A percentile compares a stretch with the other conserved stretches of the same genome.
phyloP scores from a whole-genome alignment of 2,888 invertebrate genomes.

The Phengaris arion region DNA sequence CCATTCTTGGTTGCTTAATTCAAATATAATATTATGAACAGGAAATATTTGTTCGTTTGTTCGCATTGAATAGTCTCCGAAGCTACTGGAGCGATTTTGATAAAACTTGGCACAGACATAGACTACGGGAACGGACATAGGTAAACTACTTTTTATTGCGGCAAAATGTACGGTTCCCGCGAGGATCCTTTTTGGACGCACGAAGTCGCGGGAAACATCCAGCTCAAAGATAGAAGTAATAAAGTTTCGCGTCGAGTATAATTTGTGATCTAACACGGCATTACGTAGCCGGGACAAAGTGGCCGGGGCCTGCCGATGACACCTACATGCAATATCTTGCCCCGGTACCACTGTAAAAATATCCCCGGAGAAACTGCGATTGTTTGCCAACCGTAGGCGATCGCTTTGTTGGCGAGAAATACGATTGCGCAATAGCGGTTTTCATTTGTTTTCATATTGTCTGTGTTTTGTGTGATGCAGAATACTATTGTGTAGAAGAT shows the following conservation, averaged over 20 bases:
- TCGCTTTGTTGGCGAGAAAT: slow-evolving; percentile 28
- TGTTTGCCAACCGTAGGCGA: slow-evolving; percentile 18
- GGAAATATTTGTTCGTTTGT: no score
- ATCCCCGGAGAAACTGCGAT: slow-evolving; percentile 43
- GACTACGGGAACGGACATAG: no score
- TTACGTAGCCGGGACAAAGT: background rate
- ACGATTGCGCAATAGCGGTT: slow-evolving; percentile 22
- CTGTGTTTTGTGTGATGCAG: background rate
- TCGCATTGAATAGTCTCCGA: no score
- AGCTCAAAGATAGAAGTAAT: background rate
- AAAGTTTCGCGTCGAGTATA: background rate
- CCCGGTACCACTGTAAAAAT: slow-evolving; percentile 64
- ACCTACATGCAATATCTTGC: slow-evolving; percentile 74
- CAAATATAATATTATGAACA: background rate
- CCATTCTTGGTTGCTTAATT: background rate
- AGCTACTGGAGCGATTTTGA: no score
- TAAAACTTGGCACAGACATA: no score
- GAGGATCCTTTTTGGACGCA: no score
- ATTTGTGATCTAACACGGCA: background rate
- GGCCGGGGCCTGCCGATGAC: slow-evolving; percentile 57
- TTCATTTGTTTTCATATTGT: slow-evolving; percentile 4
- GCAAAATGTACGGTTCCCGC: no score
- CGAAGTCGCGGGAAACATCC: no score
- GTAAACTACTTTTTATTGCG: no score
- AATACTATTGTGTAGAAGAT: no score